phyloP scores from a whole-genome alignment of 2,888 invertebrate genomes.

The Pinctada fucata region DNA sequence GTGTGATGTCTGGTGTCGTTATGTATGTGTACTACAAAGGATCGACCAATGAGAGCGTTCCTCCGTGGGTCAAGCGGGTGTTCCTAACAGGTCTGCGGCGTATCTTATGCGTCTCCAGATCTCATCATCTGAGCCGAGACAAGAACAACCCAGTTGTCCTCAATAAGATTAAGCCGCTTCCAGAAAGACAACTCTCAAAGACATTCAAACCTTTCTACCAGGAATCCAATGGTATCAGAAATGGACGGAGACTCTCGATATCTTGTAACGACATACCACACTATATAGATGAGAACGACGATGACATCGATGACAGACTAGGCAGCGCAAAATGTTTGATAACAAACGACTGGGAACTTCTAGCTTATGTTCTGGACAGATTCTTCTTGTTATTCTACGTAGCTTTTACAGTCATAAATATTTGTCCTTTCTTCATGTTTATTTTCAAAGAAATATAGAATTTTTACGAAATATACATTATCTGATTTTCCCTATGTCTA shows the following conservation, averaged over 20 bases:
- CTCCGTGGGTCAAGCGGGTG: background rate
- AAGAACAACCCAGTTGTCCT: background rate
- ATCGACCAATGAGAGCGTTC: background rate
- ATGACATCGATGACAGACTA: background rate
- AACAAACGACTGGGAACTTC: constrained; percentile 13
- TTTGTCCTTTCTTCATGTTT: background rate
- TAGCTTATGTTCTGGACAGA: constrained; percentile 11
- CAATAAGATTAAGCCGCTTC: background rate
- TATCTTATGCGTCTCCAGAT: background rate
- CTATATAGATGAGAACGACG: too few species aligned
- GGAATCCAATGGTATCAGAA: background rate
- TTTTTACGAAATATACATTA: too few species aligned
- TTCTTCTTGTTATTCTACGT: constrained; percentile 5
- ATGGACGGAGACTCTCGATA: background rate
- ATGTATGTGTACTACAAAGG: background rate
- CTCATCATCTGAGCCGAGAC: background rate
- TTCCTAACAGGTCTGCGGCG: constrained; percentile 1
- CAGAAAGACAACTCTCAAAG: background rate
- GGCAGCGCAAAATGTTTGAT: background rate
- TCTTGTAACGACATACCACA: too few species aligned
- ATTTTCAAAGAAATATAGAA: background rate
- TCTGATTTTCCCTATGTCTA: too few species aligned
- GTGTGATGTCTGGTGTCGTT: constrained; percentile 4
- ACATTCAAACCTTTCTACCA: background rate
- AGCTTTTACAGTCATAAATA: background rate